Evolutionary conservation across 2,888 invertebrate genomes (phyloP).

Genomic region (Oscheius sp.): DNA sequence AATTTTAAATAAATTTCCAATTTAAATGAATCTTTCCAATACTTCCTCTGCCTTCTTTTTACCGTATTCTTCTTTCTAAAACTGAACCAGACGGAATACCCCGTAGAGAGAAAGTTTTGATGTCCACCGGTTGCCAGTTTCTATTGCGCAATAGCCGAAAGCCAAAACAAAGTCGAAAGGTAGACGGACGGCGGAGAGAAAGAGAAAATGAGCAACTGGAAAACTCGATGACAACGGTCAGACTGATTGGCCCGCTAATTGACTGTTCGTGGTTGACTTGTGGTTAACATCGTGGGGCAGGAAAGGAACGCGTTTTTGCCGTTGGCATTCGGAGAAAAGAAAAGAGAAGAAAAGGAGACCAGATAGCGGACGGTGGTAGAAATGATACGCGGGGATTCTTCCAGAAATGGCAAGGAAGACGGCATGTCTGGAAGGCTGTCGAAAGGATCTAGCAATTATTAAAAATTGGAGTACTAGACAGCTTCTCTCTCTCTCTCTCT

Average conservation of each 20-base stretch:
- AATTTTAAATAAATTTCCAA: too few species aligned
- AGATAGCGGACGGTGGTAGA: neutral
- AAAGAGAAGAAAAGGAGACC: neutral
- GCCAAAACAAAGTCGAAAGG: neutral
- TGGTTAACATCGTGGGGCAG: too few species aligned
- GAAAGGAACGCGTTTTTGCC: slow-evolving; percentile 19
- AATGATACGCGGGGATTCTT: neutral
- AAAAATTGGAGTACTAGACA: too few species aligned
- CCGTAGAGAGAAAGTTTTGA: too few species aligned
- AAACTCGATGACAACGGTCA: neutral
- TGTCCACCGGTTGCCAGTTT: neutral
- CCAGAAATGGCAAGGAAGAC: neutral
- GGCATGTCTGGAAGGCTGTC: neutral
- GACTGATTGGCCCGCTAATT: slow-evolving; percentile 26
- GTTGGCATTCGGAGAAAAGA: neutral
- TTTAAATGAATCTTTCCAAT: too few species aligned
- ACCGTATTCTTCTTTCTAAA: too few species aligned
- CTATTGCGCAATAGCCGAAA: too few species aligned
- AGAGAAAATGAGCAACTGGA: neutral
- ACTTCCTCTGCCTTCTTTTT: too few species aligned
- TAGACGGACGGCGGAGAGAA: neutral
- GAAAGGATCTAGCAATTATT: neutral
- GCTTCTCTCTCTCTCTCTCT: too few species aligned
- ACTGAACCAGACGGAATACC: too few species aligned
- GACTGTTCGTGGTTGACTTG: neutral